Percentiles rank a stretch among this genome's conserved stretches.
These are phyloP conservation scores for Chrysochloris asiatica DNA, from an alignment of 2,113 vertebrate genomes.

Conservation along the genomic window DNA sequence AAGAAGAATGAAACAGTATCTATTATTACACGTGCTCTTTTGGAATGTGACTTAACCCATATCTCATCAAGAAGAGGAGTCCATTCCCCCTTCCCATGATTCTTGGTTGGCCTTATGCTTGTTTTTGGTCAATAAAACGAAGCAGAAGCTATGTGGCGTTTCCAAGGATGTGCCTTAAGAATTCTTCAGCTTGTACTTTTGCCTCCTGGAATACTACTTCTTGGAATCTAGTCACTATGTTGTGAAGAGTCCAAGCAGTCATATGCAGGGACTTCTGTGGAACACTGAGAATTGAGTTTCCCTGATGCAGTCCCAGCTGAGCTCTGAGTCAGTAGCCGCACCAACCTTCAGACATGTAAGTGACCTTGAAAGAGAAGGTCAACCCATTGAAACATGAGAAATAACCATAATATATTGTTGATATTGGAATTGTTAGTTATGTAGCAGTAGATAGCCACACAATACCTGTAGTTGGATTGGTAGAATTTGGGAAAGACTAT, in stretches of 20 bases:
- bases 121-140: not conserved
- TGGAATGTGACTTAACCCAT: not conserved
- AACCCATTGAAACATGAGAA: not conserved
- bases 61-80: not conserved
- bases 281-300: not conserved
- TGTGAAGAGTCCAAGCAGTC: not conserved
- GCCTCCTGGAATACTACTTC: not conserved
- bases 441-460: not conserved
- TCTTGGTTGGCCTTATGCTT: not conserved
- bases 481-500: constrained; percentile 17
- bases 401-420: not conserved
- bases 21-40: not conserved
- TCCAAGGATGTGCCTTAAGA: not conserved
- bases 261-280: not conserved
- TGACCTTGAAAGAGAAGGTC: not conserved
- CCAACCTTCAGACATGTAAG: not conserved
- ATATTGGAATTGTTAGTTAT: not conserved
- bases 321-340: not conserved
- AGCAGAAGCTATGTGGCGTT: not conserved
- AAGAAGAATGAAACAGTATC: not conserved
- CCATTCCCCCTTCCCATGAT: not conserved
- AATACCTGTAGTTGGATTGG: not conserved
- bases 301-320: not conserved
- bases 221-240: not conserved
- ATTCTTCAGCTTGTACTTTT: not conserved